phyloP scores from a whole-genome alignment of 2,113 vertebrate genomes.

The Triplophysa siluroides region DNA sequence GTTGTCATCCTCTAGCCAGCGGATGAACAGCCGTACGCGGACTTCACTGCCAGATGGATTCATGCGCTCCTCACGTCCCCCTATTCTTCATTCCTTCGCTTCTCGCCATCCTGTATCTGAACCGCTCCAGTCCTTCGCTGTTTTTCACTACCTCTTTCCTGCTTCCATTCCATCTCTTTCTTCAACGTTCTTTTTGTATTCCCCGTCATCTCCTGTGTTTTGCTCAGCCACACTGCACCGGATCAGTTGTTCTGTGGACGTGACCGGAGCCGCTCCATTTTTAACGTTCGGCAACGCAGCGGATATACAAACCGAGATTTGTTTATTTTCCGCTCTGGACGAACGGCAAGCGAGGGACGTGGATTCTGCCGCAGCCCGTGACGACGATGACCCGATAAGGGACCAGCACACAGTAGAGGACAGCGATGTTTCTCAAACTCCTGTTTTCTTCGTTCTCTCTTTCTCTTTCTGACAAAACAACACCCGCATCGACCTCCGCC shows the following conservation, averaged over 20 bases:
- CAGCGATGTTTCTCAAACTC: slow-evolving; percentile 30
- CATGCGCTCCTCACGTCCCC: slow-evolving; percentile 37
- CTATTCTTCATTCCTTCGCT: slow-evolving; percentile 7
- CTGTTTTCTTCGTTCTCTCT: slow-evolving; percentile 18
- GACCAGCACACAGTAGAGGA: slow-evolving; percentile 52
- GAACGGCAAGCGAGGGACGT: slow-evolving; percentile 31
- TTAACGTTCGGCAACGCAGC: slow-evolving; percentile 41
- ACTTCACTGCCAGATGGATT: slow-evolving; percentile 60
- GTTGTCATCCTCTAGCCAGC: slow-evolving; percentile 43
- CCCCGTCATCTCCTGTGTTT: background rate
- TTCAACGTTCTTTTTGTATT: slow-evolving; percentile 1
- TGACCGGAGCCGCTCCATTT: slow-evolving; percentile 53
- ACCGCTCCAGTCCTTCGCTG: background rate
- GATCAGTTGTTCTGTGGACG: slow-evolving; percentile 67
- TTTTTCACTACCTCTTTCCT: background rate
- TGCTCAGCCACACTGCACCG: slow-evolving; percentile 55
- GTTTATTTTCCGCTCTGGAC: slow-evolving; percentile 31
- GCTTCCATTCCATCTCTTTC: slow-evolving; percentile 44
- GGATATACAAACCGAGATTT: slow-evolving; percentile 45
- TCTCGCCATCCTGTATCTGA: slow-evolving; percentile 43
- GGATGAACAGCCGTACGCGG: slow-evolving; percentile 35
- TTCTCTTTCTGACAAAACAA: slow-evolving; percentile 31
- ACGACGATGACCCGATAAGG: slow-evolving; percentile 43
- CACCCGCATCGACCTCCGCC: slow-evolving; percentile 21
- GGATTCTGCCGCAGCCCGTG: slow-evolving; percentile 18